Evolutionary conservation across 2,113 vertebrate species (phyloP).

Genomic region (Phalacrocorax brasilianus): DNA sequence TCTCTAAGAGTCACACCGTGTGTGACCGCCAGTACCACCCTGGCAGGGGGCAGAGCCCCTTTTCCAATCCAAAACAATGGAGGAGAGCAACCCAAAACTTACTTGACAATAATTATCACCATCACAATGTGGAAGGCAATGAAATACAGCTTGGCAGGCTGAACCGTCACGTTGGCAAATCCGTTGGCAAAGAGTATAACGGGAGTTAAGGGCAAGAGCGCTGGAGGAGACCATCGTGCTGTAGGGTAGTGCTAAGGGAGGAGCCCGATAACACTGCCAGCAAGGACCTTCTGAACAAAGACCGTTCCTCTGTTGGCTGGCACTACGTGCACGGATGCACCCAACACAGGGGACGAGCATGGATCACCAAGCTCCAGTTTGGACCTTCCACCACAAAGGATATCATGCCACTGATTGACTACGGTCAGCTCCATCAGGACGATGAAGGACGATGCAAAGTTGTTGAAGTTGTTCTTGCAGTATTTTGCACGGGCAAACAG

Average conservation of each 20-base stretch:
- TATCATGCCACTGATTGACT: slow-evolving; percentile 97
- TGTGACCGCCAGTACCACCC: neutral
- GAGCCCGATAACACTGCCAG: neutral
- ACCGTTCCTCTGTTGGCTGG: neutral
- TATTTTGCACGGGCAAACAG: slow-evolving; percentile 83
- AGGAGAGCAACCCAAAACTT: slow-evolving; percentile 17
- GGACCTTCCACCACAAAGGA: slow-evolving; percentile 73
- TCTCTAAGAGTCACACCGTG: neutral
- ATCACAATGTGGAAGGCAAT: slow-evolving; percentile 89
- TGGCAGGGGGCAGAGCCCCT: neutral
- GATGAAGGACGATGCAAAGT: slow-evolving; percentile 82
- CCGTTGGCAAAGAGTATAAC: slow-evolving; percentile 81
- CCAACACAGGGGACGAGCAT: neutral
- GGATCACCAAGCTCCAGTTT: neutral
- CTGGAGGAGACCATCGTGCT: neutral
- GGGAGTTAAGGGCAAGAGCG: slow-evolving; percentile 72
- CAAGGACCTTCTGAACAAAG: neutral
- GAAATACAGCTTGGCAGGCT: slow-evolving; percentile 85
- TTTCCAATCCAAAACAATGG: rapidly evolving
- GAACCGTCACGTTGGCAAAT: slow-evolving; percentile 82
- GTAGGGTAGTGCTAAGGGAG: neutral
- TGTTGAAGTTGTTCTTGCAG: slow-evolving; percentile 95
- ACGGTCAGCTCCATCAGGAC: slow-evolving; percentile 90
- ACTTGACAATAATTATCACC: slow-evolving; percentile 95
- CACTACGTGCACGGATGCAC: rapidly evolving